Evolutionary conservation across 2,888 invertebrate genomes (phyloP).

Genomic region (Ametastegia equiseti): DNA sequence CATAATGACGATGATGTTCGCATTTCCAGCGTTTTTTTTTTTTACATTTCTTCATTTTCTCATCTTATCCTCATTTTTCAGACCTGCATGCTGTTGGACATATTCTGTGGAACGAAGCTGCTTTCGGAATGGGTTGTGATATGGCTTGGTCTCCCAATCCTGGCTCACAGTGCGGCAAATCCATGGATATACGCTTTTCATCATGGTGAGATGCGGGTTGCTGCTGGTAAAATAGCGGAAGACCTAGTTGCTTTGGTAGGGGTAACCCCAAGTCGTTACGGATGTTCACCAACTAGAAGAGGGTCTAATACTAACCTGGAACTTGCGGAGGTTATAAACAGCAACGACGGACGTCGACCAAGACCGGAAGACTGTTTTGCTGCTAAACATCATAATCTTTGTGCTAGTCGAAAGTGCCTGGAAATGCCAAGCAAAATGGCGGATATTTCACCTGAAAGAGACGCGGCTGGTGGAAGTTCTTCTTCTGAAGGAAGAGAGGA

Average conservation of each 20-base stretch:
- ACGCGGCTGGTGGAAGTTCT: slow-evolving; percentile 56
- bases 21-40: no score
- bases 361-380: slow-evolving; percentile 70
- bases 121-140: slow-evolving; percentile 78
- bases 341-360: slow-evolving; percentile 63
- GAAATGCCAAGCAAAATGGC: slow-evolving; percentile 62
- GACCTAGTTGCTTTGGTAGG: slow-evolving; percentile 76
- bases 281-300: slow-evolving; percentile 68
- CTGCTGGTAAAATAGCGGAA: slow-evolving; percentile 79
- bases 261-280: slow-evolving; percentile 69
- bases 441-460: slow-evolving; percentile 68
- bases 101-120: slow-evolving; percentile 77
- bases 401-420: slow-evolving; percentile 61
- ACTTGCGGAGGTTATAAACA: slow-evolving; percentile 67
- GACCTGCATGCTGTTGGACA: slow-evolving; percentile 78
- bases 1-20: no score
- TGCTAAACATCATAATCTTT: slow-evolving; percentile 63
- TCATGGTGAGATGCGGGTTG: slow-evolving; percentile 80
- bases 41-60: neutral
- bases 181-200: slow-evolving; percentile 83
- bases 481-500: slow-evolving; percentile 57
- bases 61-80: slow-evolving; percentile 65
- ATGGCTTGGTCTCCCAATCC: slow-evolving; percentile 79
- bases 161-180: slow-evolving; percentile 80
- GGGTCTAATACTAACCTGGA: slow-evolving; percentile 70